Evolutionary conservation across 1,140 invertebrate species (phyloP).

Genomic region (Drosophila watanabei): DNA sequence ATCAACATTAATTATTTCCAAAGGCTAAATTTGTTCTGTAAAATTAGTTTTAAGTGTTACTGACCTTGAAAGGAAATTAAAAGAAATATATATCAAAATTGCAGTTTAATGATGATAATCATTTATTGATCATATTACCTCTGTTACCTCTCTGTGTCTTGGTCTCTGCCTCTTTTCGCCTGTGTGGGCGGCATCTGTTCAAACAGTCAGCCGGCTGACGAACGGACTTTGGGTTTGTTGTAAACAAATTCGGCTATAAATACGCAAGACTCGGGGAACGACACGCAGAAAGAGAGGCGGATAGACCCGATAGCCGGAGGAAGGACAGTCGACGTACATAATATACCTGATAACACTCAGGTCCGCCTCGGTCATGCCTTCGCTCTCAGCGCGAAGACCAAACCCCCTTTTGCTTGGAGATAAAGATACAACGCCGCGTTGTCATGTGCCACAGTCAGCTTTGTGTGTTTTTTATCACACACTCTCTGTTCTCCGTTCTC

Average conservation of each 20-base stretch:
- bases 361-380: constrained; percentile 33
- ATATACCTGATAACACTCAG: constrained; percentile 64
- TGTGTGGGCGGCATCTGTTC: constrained; percentile 46
- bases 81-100: no score
- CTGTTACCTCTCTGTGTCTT: neutral
- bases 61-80: neutral
- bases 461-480: constrained; percentile 68
- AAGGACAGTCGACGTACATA: constrained; percentile 9
- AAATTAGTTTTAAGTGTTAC: neutral
- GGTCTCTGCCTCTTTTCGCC: neutral
- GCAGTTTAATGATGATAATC: neutral
- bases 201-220: constrained; percentile 30
- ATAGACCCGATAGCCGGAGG: constrained; percentile 40
- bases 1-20: no score
- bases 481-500: constrained; percentile 63
- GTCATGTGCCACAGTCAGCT: constrained; percentile 64
- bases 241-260: constrained; percentile 66
- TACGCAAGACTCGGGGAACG: constrained; percentile 27
- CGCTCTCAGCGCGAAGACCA: constrained; percentile 28
- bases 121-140: neutral
- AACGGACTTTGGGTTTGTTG: constrained; percentile 69
- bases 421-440: constrained; percentile 53
- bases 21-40: no score
- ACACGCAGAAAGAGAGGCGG: constrained; percentile 11
- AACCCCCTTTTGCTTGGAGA: constrained; percentile 48